Evolutionary conservation across 2,888 invertebrate species (phyloP).

Genomic region (Xylophagus ater): DNA sequence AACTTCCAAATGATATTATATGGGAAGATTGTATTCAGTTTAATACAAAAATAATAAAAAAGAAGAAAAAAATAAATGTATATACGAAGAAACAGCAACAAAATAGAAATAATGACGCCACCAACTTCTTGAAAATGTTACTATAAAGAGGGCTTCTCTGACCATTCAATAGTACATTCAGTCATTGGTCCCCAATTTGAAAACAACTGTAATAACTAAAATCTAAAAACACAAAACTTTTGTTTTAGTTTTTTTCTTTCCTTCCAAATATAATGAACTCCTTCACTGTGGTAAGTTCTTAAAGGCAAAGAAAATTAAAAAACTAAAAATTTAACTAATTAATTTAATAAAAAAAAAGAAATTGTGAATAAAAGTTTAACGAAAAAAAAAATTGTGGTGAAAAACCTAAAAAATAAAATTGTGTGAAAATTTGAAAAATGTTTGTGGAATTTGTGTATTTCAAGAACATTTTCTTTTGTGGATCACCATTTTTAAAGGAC

Average conservation of each 20-base stretch:
- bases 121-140: conserved; percentile 17
- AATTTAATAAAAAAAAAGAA: background rate
- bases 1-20: background rate
- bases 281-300: conserved; percentile 40
- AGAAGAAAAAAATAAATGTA: background rate
- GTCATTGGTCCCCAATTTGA: conserved; percentile 40
- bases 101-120: conserved; percentile 7
- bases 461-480: background rate
- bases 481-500: no score
- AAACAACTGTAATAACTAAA: conserved; percentile 39
- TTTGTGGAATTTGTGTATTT: background rate
- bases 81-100: background rate
- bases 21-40: background rate
- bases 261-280: conserved; percentile 39
- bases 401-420: conserved; percentile 7
- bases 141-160: conserved; percentile 38
- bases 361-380: background rate
- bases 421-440: conserved; percentile 8
- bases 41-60: background rate
- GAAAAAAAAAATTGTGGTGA: conserved; percentile 9
- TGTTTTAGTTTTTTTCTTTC: conserved; percentile 31
- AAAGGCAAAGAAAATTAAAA: background rate
- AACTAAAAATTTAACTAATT: background rate
- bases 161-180: conserved; percentile 34
- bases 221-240: no score